Base-by-base conservation (phyloP, 92 coral and sea anemone species). In the Porites evermanni region DNA sequence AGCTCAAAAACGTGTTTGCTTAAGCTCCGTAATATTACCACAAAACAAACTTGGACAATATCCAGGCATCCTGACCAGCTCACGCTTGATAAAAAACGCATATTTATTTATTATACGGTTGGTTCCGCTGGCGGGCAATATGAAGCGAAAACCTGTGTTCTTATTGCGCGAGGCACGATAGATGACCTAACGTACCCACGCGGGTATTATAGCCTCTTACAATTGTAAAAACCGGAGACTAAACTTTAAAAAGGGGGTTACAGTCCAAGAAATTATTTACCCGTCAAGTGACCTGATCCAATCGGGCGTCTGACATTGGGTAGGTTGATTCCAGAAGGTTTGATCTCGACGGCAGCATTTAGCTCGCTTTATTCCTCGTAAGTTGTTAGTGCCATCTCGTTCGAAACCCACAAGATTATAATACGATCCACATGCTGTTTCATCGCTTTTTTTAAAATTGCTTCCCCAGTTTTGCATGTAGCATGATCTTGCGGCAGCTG, bases 241-340 rank as follows among this genome's bases (percentile, higher is more conserved):
- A 38, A 38, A 38, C 47, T 38, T 38, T 56, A 56, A 3, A 56
- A 56, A 56, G 61, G 3, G 61, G 12, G 12, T 8, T 8, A 14
- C 13, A 8, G 61, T 56, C 61, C 16, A 14, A 8, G 6, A 38
- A 38, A 56, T 11, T 9, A 6, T 14, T 56, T 56, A 92, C 95
- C 83, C 53, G 83, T 92, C 90, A 52, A 92, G 18, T n/a, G 92
- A 88, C 21, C 5, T 63, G 13, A 51, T 75, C 95, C 95, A 92
- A 50, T 92, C 90, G 21, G 90, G 88, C 29, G 84, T 86, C 75
- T 74, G 68, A 29, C 95, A 92, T 26, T 53, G 65, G 19, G 90
- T 89, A 29, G 95, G 93, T 6, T 65, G 81, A 74, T 81, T 80
- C 84, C 81, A 81, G 84, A 84, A 92, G 0, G 93, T 91, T 58